Evolutionary conservation across 2,113 vertebrate genomes (phyloP).

Genomic region (Ceuthmochares aereus): DNA sequence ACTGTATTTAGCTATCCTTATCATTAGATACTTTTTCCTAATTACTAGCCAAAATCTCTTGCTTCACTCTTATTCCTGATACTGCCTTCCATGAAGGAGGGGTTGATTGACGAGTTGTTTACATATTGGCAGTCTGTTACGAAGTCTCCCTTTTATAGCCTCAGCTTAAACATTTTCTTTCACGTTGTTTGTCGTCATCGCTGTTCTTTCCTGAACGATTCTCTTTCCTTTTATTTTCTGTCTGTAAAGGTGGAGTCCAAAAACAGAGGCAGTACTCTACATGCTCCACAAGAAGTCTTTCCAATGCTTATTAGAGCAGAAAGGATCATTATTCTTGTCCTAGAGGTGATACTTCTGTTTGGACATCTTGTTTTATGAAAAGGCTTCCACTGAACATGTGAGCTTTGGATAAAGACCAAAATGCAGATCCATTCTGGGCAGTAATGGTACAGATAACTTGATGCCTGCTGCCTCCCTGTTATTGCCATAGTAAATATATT

Average conservation of each 20-base stretch:
- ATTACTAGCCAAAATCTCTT: neutral
- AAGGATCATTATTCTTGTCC: neutral
- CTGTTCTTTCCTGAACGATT: neutral
- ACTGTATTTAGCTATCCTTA: neutral
- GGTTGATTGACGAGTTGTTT: neutral
- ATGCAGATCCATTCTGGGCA: neutral
- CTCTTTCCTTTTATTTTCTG: neutral
- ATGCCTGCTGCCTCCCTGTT: fast-evolving
- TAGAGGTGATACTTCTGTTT: neutral
- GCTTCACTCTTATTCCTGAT: neutral
- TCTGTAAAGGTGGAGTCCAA: neutral
- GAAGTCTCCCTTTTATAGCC: neutral
- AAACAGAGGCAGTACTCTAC: neutral
- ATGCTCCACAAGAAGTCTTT: neutral
- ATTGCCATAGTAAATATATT: neutral
- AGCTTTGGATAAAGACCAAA: neutral
- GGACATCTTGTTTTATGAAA: neutral
- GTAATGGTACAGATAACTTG: neutral
- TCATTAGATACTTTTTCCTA: neutral
- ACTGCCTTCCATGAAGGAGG: neutral
- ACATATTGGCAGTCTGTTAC: neutral
- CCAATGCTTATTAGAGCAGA: slow-evolving; percentile 31
- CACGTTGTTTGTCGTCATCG: neutral
- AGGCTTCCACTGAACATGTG: neutral
- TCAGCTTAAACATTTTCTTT: neutral